Base-by-base conservation (phyloP, 2,888 invertebrate genomes). In the Andricus curvator region DNA sequence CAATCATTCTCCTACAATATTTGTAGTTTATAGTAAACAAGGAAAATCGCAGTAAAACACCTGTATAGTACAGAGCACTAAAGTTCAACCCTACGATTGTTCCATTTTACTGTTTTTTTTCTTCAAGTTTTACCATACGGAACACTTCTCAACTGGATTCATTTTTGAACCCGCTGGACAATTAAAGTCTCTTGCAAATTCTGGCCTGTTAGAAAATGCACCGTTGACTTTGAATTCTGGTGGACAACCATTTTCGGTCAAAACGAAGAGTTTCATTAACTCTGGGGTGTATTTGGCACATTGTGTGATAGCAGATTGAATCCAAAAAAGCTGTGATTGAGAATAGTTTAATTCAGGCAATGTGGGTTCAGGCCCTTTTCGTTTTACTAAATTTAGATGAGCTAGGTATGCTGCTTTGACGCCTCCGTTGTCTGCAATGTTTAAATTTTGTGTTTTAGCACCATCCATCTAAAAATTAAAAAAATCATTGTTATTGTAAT, bases 381-480 rank as follows among this genome's bases (percentile, higher is more conserved):
- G 15, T 2, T 44, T 44, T 3, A 44, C 44, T 13, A 13, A 2
- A 15, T 44, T 3, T 44, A 15, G 13, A 44, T 97, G 97, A 0
- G 97, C 97, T 84, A 95, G 94, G 92, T 98, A 98, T 0, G 98
- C 97, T 91, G 97, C 96, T 91, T 98, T 98, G 83, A 98, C 95
- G 1, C 98, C 98, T 5, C 98, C 98, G 90, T 98, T 98, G 91
- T 98, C 98, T 0, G 98, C 98, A 83, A 98, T 98, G 92, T 98
- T 98, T 92, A 98, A 98, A 22, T 97, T 97, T 93, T 97, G 97
- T 0, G 98, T 37, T 37, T 5, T 97, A 81, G 97, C 95, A 79
- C 98, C 98, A 90, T 98, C 97, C 78, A 98, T 13, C 97, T 97
- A 92, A 90, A 84, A 83, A 77, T 48, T 6, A 9, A 4, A 37